These are phyloP conservation scores for Drosophila ercepeae DNA, from an alignment of 1,140 invertebrate genomes.

Conservation along the genomic window DNA sequence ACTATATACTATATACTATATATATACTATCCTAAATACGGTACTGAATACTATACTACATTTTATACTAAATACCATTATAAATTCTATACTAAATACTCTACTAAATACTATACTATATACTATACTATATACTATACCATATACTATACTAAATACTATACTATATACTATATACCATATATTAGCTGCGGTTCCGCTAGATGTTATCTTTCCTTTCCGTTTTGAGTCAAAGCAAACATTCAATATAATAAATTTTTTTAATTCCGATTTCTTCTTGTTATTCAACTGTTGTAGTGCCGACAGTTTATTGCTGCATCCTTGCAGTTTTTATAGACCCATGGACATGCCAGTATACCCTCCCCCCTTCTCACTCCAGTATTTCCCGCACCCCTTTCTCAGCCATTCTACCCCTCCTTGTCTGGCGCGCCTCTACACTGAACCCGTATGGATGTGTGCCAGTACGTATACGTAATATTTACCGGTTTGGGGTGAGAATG, in stretches of 20 bases:
- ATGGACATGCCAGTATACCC: slow-evolving; percentile 35
- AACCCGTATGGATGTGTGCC: slow-evolving; percentile 16
- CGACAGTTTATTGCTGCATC: slow-evolving; percentile 78
- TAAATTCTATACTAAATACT: too few species aligned
- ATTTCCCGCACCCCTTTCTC: neutral
- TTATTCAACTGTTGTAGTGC: slow-evolving; percentile 45
- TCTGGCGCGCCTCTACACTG: slow-evolving; percentile 69
- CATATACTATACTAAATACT: too few species aligned
- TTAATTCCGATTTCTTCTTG: slow-evolving; percentile 4
- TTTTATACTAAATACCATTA: too few species aligned
- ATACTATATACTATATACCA: too few species aligned
- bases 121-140: too few species aligned
- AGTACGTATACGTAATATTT: slow-evolving; percentile 10
- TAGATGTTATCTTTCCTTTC: too few species aligned
- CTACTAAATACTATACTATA: too few species aligned
- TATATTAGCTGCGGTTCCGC: too few species aligned
- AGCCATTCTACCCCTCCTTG: slow-evolving; percentile 9
- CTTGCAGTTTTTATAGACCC: slow-evolving; percentile 79
- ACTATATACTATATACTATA: too few species aligned
- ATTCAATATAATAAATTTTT: neutral
- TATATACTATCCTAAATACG: too few species aligned
- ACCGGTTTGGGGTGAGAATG: slow-evolving; percentile 17
- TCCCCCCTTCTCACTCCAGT: neutral
- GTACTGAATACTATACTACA: too few species aligned
- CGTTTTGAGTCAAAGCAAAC: neutral